Percentiles rank a stretch among this genome's conserved stretches.
These are phyloP conservation scores for Heliconius ismenius DNA, from an alignment of 2,888 invertebrate species.

Conservation along the genomic window DNA sequence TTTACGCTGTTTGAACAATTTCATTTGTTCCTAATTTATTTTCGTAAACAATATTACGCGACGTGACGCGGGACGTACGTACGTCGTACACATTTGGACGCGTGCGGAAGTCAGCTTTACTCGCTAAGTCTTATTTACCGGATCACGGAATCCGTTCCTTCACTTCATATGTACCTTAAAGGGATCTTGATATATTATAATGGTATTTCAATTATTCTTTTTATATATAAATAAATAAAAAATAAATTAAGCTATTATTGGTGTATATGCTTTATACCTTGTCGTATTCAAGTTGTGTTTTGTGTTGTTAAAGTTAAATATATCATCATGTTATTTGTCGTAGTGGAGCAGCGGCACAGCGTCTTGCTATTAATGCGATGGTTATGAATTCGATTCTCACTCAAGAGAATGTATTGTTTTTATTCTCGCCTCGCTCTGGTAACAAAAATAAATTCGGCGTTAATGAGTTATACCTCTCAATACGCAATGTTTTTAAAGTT, in stretches of 20 bases:
- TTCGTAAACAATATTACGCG: conserved; percentile 52
- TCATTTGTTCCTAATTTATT: conserved; percentile 38
- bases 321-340: too few relatives aligned
- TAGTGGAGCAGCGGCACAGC: too few relatives aligned
- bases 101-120: conserved; percentile 74
- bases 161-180: conserved; percentile 61
- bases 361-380: too few relatives aligned
- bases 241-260: too few relatives aligned
- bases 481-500: too few relatives aligned
- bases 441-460: too few relatives aligned
- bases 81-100: conserved; percentile 54
- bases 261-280: too few relatives aligned
- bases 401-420: too few relatives aligned
- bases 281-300: not conserved
- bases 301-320: not conserved
- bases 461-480: too few relatives aligned
- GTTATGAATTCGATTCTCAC: too few relatives aligned
- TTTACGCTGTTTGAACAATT: conserved; percentile 34
- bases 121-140: conserved; percentile 75
- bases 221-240: not conserved
- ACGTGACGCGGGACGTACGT: conserved; percentile 56
- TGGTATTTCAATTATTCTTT: conserved; percentile 48
- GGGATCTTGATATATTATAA: conserved; percentile 22
- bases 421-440: too few relatives aligned
- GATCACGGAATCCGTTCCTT: conserved; percentile 71